These are phyloP conservation scores for Phoeniculus purpureus DNA, from an alignment of 2,797 vertebrate genomes.

Conservation along the genomic window DNA sequence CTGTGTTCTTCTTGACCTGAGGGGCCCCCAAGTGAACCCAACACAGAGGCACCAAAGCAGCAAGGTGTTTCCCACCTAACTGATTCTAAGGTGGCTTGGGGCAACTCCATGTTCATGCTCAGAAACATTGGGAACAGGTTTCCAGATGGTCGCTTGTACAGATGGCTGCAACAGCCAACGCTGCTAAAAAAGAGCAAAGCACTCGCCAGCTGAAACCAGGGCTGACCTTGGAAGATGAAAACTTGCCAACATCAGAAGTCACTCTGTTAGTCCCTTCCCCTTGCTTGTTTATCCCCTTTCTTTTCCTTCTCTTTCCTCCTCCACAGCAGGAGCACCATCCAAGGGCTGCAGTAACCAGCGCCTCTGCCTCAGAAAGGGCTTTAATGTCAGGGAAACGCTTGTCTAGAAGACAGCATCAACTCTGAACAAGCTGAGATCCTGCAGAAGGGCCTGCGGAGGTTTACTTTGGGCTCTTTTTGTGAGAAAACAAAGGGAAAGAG, in stretches of 20 bases:
- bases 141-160: conserved; percentile 61
- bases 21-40: background rate
- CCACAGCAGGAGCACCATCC: background rate
- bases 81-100: background rate
- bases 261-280: background rate
- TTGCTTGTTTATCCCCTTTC: background rate
- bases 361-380: background rate
- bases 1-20: background rate
- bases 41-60: background rate
- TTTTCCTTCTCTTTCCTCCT: background rate
- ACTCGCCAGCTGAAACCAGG: conserved; percentile 29
- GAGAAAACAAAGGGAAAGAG: background rate
- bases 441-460: background rate
- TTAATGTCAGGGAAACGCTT: background rate
- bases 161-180: conserved; percentile 44
- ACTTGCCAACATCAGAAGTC: background rate
- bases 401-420: background rate
- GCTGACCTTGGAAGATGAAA: conserved; percentile 59
- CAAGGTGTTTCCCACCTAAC: too few relatives aligned
- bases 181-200: conserved; percentile 32
- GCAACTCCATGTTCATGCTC: background rate
- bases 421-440: background rate
- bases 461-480: background rate
- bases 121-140: conserved; percentile 21
- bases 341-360: background rate